A percentile compares a stretch with the other conserved stretches of the same genome.
Conservation (phyloP, 2,113 vertebrate species). For the Callocephalon fimbriatum region DNA sequence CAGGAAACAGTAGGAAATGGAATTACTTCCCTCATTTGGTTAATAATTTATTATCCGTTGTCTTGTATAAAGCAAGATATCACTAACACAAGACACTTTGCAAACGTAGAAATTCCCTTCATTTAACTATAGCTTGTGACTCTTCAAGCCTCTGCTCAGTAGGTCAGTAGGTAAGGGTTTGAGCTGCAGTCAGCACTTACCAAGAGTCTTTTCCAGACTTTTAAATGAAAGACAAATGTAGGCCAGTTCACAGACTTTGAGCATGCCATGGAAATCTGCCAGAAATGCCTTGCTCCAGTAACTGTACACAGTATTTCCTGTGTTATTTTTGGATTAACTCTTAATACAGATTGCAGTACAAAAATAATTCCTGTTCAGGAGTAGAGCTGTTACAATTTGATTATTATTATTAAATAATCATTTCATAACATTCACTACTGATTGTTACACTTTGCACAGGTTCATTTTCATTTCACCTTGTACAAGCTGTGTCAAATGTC, state of each 20-base stretch:
- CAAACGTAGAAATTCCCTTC: neutral
- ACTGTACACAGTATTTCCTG: conserved; percentile 11
- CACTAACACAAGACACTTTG: neutral
- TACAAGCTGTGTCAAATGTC: neutral
- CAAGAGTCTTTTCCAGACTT: neutral
- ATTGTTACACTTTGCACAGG: neutral
- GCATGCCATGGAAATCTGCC: neutral
- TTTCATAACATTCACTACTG: neutral
- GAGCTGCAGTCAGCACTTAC: neutral
- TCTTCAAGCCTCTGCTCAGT: neutral
- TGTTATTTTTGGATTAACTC: conserved; percentile 24
- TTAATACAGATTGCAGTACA: neutral
- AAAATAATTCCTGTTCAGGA: neutral
- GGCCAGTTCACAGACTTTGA: neutral
- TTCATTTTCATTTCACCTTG: neutral
- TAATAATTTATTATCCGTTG: conserved; percentile 42
- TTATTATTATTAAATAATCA: neutral
- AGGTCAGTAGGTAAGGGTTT: neutral
- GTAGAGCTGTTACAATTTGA: neutral
- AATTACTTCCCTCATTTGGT: neutral
- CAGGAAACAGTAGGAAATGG: conserved; percentile 8
- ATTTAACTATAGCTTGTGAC: neutral
- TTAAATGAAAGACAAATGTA: conserved; percentile 13
- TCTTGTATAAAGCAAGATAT: neutral
- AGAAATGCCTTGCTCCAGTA: neutral